These are phyloP conservation scores for Damaliscus lunatus DNA, from an alignment of 2,113 vertebrate species.

Conservation along the genomic window DNA sequence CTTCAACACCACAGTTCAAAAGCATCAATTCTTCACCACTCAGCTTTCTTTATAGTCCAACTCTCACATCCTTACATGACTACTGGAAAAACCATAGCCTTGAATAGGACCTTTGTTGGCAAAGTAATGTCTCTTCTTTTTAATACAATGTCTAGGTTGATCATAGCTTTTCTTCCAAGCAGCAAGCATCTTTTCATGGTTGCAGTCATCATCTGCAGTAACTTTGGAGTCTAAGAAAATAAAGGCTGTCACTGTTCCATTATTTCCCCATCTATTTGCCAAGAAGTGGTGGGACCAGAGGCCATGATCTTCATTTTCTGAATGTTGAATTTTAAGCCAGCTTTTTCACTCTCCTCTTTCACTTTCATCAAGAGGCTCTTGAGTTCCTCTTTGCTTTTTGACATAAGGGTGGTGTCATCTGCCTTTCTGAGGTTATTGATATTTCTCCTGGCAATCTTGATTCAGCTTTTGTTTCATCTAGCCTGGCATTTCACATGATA, in stretches of 20 bases:
- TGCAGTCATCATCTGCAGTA: background rate
- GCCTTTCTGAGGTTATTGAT: background rate
- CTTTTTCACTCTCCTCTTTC: background rate
- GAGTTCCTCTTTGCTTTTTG: background rate
- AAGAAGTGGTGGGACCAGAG: background rate
- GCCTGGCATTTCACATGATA: background rate
- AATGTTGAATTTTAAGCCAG: background rate
- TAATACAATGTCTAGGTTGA: background rate
- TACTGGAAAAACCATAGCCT: background rate
- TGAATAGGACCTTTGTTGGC: background rate
- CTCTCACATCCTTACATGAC: background rate
- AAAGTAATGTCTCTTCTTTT: background rate
- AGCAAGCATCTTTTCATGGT: background rate
- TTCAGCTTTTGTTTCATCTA: background rate
- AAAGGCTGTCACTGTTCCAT: background rate
- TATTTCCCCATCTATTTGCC: background rate
- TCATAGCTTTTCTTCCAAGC: background rate
- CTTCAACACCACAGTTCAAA: background rate
- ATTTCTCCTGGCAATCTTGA: background rate
- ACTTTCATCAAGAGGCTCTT: background rate
- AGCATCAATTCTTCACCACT: background rate
- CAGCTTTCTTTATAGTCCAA: background rate
- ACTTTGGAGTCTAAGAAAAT: background rate
- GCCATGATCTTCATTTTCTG: background rate
- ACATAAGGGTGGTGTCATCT: background rate